Evolutionary conservation across 2,888 invertebrate species (phyloP), one percentile per base, ranked within the genome.

Genomic region (Mechanitis messenoides): DNA sequence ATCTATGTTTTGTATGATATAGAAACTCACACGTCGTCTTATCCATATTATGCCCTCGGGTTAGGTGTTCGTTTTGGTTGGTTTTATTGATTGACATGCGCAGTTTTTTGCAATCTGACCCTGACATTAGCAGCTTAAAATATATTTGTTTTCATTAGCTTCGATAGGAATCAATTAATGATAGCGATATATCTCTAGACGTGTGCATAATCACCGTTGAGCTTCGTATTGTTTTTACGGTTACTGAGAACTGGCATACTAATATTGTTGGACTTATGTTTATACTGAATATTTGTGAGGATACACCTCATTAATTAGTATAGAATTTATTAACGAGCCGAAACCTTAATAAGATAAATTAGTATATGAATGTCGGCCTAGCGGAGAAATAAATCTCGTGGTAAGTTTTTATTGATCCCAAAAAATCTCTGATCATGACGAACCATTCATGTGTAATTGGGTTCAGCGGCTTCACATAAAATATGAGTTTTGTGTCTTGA

Each of bases 51-150:
- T 68, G 60, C 74, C 50, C 71, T 59, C 64, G 71, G 69, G 63
- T 20, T 79, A 80, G 81, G 79, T 80, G 81, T 71, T 75, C 75
- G 74, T 77, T 78, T 75, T 75, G 75, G 72, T 80, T 71, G 66
- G 75, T 74, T 87, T 87, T 87, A 87, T 86, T 87, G 87, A 87
- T 88, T 87, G 88, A 88, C 87, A 88, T 87, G 85, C 83, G 79
- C 81, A 80, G 81, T 81, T 78, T 83, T 82, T 82, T 80, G 82
- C 83, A 80, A 83, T 76, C 78, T 72, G 76, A 73, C 72, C 71
- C 76, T 79, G 74, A 76, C 83, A 83, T 86, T 85, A 82, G 76
- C 80, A 79, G 78, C 68, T 64, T 72, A 61, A 69, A 61, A 73
- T 70, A 71, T 73, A 70, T 69, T 68, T 67, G 68, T 69, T 69